Percentiles rank a stretch among this genome's conserved stretches.
phyloP scores from a whole-genome alignment of 2,113 vertebrate genomes.

The Pyxicephalus adspersus region DNA sequence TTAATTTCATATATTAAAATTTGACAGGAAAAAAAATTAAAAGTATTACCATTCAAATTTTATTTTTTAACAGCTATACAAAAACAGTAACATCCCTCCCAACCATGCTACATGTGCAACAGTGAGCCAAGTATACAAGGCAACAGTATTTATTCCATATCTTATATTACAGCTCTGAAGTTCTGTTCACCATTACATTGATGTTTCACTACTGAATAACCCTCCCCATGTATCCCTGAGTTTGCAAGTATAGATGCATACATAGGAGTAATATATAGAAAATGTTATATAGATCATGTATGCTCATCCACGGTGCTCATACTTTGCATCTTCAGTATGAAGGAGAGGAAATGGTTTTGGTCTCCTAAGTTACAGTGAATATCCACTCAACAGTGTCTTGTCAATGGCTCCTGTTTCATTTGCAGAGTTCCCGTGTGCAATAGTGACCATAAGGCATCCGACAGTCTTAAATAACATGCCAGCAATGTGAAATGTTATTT shows the following conservation, averaged over 20 bases:
- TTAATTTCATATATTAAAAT: too few relatives aligned
- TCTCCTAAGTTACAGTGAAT: not conserved
- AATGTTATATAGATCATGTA: not conserved
- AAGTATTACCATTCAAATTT: not conserved
- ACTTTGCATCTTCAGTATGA: not conserved
- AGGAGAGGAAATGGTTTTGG: not conserved
- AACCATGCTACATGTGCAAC: not conserved
- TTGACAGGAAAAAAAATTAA: not conserved
- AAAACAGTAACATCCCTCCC: slow-evolving; percentile 2
- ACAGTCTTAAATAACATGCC: too few relatives aligned
- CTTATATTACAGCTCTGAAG: not conserved
- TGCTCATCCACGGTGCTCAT: not conserved
- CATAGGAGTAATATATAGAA: not conserved
- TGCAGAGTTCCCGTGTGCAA: not conserved
- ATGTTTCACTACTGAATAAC: not conserved
- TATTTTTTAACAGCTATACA: slow-evolving; percentile 5
- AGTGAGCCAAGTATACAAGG: slow-evolving; percentile 1
- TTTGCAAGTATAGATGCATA: slow-evolving; percentile 39
- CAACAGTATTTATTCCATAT: not conserved
- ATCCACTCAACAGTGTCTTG: not conserved
- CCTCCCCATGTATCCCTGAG: slow-evolving; percentile 24
- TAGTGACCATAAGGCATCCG: too few relatives aligned
- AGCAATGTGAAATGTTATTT: too few relatives aligned
- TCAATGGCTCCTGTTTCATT: not conserved
- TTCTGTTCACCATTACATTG: not conserved